These are phyloP conservation scores for Caenorhabditis afra DNA, from an alignment of 2,888 invertebrate species.

Conservation along the genomic window DNA sequence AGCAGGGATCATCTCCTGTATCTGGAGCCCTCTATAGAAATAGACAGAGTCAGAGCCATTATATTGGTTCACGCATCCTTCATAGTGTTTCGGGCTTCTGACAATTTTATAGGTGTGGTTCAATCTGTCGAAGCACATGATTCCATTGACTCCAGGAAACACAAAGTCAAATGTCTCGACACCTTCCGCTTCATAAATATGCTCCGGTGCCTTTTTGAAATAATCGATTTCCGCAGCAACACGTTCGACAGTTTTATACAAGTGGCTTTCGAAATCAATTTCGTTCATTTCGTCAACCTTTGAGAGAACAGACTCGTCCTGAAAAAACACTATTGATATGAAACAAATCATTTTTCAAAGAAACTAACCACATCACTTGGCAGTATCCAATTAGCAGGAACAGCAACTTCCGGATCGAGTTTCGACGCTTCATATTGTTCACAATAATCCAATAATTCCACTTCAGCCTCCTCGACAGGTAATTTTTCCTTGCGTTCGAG, in stretches of 20 bases:
- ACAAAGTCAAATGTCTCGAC: constrained; percentile 49
- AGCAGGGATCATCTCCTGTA: constrained; percentile 54
- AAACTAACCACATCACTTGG: constrained; percentile 23
- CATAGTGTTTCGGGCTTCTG: constrained; percentile 42
- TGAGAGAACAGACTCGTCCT: constrained; percentile 8
- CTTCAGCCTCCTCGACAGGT: constrained; percentile 27
- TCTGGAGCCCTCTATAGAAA: constrained; percentile 40
- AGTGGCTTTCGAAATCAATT: constrained; percentile 36
- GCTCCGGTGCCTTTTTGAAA: neutral
- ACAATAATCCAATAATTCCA: constrained; percentile 38
- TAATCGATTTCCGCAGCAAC: constrained; percentile 14
- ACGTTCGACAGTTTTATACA: constrained; percentile 32
- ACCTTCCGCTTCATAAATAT: constrained; percentile 12
- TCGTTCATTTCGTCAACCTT: constrained; percentile 6
- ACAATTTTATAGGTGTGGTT: constrained; percentile 20
- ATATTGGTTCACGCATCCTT: constrained; percentile 29
- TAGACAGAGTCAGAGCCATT: constrained; percentile 15
- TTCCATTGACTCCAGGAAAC: constrained; percentile 54
- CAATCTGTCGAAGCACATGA: constrained; percentile 35
- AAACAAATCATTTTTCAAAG: no score
- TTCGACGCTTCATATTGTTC: constrained; percentile 49
- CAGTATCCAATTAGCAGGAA: constrained; percentile 28
- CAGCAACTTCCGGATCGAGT: constrained; percentile 16
- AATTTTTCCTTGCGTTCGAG: constrained; percentile 11
- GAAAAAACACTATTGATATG: constrained; percentile 4